Percentiles rank a stretch among this genome's conserved stretches.
Conservation (phyloP, 2,113 vertebrate genomes). For the Australoheros scitulus region DNA sequence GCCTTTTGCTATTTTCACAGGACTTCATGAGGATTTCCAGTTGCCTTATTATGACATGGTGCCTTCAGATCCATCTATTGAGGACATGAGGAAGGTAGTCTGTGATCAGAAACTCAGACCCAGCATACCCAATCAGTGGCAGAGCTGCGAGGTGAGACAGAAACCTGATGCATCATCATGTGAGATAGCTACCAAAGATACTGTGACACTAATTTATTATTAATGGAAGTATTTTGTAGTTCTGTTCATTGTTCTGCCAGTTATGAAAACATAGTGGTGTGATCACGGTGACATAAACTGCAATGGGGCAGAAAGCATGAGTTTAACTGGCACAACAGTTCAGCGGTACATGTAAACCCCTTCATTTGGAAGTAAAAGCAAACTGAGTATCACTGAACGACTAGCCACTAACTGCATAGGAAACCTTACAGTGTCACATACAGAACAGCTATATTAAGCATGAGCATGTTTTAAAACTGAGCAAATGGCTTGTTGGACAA, state of each 20-base stretch:
- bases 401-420: neutral
- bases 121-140: slow-evolving; percentile 97
- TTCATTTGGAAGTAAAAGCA: neutral
- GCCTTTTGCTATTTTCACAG: slow-evolving; percentile 66
- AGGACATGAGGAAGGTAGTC: slow-evolving; percentile 94
- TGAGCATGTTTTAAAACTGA: neutral
- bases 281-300: neutral
- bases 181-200: neutral
- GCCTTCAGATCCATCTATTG: slow-evolving; percentile 95
- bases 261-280: too few relatives aligned
- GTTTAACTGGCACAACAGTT: neutral
- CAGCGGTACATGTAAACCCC: neutral
- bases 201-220: neutral
- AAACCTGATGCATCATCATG: neutral
- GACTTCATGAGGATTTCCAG: slow-evolving; percentile 93
- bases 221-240: neutral
- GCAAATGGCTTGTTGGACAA: too few relatives aligned
- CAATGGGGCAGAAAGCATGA: neutral
- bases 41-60: slow-evolving; percentile 96
- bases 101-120: slow-evolving; percentile 96
- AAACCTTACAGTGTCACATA: neutral
- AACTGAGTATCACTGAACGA: neutral
- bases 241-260: neutral
- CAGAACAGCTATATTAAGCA: neutral
- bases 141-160: slow-evolving; percentile 93